Conservation (phyloP, 1,140 invertebrate genomes). For the Periplaneta americana region DNA sequence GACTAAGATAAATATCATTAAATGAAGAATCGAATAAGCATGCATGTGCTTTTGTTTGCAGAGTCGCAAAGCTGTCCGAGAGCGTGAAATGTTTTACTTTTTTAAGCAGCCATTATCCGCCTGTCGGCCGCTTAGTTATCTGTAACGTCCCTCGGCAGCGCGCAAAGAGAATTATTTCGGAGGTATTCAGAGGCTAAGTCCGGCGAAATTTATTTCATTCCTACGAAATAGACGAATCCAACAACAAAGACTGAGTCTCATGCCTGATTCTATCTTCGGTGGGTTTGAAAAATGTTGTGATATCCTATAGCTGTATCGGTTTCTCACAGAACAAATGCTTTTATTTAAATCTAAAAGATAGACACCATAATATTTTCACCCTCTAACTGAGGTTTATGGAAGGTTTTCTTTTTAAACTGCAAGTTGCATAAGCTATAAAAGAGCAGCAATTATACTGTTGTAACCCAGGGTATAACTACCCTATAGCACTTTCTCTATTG, state of each 20-base stretch:
- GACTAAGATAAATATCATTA: neutral
- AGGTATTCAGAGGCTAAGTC: neutral
- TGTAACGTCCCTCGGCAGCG: neutral
- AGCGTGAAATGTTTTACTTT: neutral
- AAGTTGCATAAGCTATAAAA: too few species aligned
- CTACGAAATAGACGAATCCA: neutral
- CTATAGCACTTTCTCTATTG: too few species aligned
- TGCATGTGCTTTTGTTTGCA: neutral
- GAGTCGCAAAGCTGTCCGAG: neutral
- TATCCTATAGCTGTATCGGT: too few species aligned
- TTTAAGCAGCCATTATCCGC: neutral
- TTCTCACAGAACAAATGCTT: too few species aligned
- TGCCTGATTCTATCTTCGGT: neutral
- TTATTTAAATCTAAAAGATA: too few species aligned
- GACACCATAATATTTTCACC: too few species aligned
- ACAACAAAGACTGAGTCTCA: neutral
- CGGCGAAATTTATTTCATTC: neutral
- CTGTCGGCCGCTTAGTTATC: neutral
- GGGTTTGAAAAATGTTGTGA: neutral
- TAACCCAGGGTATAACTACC: too few species aligned
- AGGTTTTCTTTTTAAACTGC: too few species aligned
- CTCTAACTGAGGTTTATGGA: too few species aligned
- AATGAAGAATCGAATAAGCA: neutral
- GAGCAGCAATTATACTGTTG: too few species aligned
- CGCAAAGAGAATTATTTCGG: neutral